Percentiles rank a stretch among this genome's conserved stretches.
Evolutionary conservation across 2,797 vertebrate genomes (phyloP).

Genomic region (Cryptoprocta ferox): DNA sequence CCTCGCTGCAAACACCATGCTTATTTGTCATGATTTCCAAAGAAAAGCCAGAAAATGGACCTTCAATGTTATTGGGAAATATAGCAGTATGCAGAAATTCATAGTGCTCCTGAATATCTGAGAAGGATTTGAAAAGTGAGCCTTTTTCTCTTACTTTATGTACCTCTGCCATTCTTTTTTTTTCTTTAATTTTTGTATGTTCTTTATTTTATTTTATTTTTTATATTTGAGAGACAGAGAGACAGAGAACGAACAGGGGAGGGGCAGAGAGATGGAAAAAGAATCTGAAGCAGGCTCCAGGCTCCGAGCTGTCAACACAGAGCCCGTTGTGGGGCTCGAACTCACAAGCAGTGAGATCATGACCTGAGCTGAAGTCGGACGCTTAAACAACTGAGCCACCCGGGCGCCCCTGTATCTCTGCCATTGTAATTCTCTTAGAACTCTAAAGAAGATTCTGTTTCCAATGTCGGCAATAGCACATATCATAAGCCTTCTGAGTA

Average conservation of each 20-base stretch:
- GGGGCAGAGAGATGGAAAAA: too few species aligned
- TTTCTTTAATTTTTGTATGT: too few species aligned
- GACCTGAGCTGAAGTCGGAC: too few species aligned
- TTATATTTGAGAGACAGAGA: too few species aligned
- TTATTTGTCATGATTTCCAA: conserved; percentile 12
- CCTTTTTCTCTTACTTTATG: background rate
- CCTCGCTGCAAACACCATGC: background rate
- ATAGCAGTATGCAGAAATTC: background rate
- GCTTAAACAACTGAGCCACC: too few species aligned
- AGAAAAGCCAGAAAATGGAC: background rate
- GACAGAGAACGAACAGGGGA: too few species aligned
- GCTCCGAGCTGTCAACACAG: too few species aligned
- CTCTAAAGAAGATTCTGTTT: background rate
- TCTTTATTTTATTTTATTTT: too few species aligned
- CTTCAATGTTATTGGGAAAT: background rate
- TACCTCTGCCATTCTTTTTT: background rate
- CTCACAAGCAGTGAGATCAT: too few species aligned
- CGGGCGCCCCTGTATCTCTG: background rate
- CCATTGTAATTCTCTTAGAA: conserved; percentile 22
- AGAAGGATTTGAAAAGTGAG: background rate
- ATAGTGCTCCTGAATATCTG: background rate
- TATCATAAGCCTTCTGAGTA: background rate
- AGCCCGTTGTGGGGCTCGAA: too few species aligned
- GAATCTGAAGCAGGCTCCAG: too few species aligned
- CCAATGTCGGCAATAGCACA: background rate